phyloP scores from a whole-genome alignment of 2,113 vertebrate genomes.

The Ginglymostoma cirratum region DNA sequence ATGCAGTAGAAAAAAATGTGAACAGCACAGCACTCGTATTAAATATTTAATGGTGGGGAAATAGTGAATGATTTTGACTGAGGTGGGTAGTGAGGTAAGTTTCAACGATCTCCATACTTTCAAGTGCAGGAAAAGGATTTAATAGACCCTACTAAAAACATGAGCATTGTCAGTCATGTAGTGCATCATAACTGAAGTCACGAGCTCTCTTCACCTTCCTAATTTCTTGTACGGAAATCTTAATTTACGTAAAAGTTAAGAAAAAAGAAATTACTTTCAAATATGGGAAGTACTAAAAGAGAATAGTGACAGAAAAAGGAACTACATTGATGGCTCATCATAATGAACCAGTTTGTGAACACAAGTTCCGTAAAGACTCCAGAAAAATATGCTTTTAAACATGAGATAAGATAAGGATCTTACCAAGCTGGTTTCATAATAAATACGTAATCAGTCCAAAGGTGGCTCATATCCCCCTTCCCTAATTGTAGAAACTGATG shows the following conservation, averaged over 20 bases:
- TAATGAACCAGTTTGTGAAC: constrained; percentile 2
- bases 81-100: neutral
- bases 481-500: neutral
- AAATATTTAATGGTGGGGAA: neutral
- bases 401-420: neutral
- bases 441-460: neutral
- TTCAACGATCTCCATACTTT: too few relatives aligned
- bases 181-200: neutral
- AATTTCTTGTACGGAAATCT: neutral
- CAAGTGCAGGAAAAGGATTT: neutral
- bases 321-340: neutral
- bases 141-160: neutral
- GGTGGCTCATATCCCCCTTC: neutral
- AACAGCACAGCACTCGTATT: neutral
- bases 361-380: neutral
- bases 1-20: neutral
- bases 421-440: neutral
- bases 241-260: neutral
- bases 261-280: neutral
- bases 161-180: neutral
- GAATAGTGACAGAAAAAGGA: constrained; percentile 29
- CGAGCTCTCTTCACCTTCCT: neutral
- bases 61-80: neutral
- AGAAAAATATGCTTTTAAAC: neutral
- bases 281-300: constrained; percentile 28